phyloP scores from a whole-genome alignment of 2,113 vertebrate species.

The Hipposideros armiger region DNA sequence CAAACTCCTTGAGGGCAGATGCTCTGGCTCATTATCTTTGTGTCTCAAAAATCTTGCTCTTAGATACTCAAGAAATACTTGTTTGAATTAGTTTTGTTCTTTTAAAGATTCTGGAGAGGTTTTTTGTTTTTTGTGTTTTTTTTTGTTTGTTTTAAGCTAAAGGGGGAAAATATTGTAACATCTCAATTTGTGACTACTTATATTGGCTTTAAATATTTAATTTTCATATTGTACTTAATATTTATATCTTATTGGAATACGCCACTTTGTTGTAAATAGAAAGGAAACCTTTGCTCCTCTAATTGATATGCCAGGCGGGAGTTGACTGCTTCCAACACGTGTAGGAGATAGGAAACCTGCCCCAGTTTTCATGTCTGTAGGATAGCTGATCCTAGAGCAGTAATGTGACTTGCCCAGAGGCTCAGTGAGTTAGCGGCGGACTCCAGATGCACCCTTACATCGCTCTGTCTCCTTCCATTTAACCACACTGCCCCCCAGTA shows the following conservation, averaged over 20 bases:
- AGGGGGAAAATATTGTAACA: not conserved
- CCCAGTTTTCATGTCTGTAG: not conserved
- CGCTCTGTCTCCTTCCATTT: not conserved
- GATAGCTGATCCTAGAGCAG: not conserved
- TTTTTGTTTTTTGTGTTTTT: not conserved
- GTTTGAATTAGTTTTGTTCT: not conserved
- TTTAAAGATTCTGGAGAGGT: not conserved
- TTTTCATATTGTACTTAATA: slow-evolving; percentile 4
- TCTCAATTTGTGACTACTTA: slow-evolving; percentile 19
- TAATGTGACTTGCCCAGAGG: not conserved
- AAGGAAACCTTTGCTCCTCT: slow-evolving; percentile 9
- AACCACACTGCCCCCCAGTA: not conserved
- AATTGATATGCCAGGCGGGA: not conserved
- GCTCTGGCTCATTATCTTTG: slow-evolving; percentile 60
- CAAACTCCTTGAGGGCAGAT: slow-evolving; percentile 11
- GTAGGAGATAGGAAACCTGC: not conserved
- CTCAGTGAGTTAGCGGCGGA: not conserved
- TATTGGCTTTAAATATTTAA: not conserved
- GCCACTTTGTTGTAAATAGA: slow-evolving; percentile 1
- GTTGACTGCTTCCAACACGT: not conserved
- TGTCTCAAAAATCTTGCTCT: slow-evolving; percentile 57
- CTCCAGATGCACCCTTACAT: not conserved
- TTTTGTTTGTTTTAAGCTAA: not conserved
- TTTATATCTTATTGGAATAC: slow-evolving; percentile 36
- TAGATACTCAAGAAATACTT: slow-evolving; percentile 36